A percentile compares a stretch with the other conserved stretches of the same genome.
Conservation (phyloP, 37 sponge, comb jelly and placozoan species). For the Eunapius fragilis region DNA sequence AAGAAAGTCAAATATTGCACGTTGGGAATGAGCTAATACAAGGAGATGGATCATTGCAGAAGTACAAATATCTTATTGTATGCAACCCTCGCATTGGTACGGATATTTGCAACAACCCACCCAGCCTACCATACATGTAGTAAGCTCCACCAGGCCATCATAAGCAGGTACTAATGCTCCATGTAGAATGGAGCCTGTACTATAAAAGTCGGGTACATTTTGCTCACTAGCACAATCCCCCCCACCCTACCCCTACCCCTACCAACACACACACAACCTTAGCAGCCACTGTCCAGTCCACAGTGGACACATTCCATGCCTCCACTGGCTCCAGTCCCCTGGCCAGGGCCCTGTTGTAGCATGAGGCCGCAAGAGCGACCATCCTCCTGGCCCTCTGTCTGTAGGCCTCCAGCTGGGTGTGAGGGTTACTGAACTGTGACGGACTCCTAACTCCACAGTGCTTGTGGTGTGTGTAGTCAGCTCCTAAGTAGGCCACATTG, state of each 20-base stretch:
- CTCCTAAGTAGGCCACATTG: constrained; percentile 65
- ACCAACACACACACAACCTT: constrained; percentile 13
- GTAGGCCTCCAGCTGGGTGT: constrained; percentile 75
- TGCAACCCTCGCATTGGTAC: no score
- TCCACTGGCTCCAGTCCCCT: constrained; percentile 61
- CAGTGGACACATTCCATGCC: constrained; percentile 59
- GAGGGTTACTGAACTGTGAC: constrained; percentile 62
- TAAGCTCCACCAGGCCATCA: no score
- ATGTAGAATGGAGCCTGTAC: no score
- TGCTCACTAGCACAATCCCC: no score
- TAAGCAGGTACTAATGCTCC: no score
- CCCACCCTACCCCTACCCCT: neutral
- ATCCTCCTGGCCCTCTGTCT: constrained; percentile 72
- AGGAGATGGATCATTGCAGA: no score
- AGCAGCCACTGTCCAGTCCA: constrained; percentile 67
- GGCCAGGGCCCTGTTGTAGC: constrained; percentile 35
- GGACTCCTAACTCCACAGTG: constrained; percentile 33
- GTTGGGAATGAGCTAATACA: no score
- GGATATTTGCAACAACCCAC: no score
- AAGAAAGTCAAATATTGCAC: neutral
- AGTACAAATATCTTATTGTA: no score
- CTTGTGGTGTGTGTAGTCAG: constrained; percentile 49
- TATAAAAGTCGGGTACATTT: no score
- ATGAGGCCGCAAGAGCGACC: constrained; percentile 45
- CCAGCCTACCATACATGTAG: no score